A percentile compares a stretch with the other conserved stretches of the same genome.
phyloP scores from a whole-genome alignment of 2,113 vertebrate species.

The Heterotis niloticus region DNA sequence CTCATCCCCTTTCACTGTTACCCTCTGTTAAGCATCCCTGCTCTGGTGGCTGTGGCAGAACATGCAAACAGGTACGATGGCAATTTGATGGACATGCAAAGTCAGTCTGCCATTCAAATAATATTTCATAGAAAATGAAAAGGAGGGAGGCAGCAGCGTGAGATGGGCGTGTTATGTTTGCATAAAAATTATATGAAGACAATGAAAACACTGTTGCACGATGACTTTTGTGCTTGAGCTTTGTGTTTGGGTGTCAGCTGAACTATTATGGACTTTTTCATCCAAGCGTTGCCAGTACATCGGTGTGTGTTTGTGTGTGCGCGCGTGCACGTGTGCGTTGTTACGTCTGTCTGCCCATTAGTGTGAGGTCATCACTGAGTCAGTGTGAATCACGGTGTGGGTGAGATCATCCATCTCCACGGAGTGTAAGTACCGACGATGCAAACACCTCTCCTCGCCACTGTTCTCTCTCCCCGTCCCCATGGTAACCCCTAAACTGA shows the following conservation, averaged over 20 bases:
- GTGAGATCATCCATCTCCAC: not conserved
- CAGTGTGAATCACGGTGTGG: conserved; percentile 4
- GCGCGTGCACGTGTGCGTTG: too few relatives aligned
- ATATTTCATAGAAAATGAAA: not conserved
- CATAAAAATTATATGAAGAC: not conserved
- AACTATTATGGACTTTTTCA: not conserved
- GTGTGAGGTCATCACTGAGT: not conserved
- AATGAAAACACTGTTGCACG: too few relatives aligned
- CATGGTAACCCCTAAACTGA: conserved; percentile 44
- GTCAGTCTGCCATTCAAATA: conserved; percentile 18
- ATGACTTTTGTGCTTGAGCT: too few relatives aligned
- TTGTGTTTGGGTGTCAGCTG: not conserved
- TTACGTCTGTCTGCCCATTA: not conserved
- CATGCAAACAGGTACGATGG: not conserved
- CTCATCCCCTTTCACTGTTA: not conserved
- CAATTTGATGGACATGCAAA: conserved; percentile 16
- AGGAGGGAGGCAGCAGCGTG: not conserved
- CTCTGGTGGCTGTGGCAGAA: not conserved
- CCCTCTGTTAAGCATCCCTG: not conserved
- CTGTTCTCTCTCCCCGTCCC: conserved; percentile 32
- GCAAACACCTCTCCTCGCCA: conserved; percentile 17
- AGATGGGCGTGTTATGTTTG: not conserved
- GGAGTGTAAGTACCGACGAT: not conserved
- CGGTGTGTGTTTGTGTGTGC: not conserved
- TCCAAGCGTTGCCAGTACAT: too few relatives aligned